Conservation (phyloP, 92 coral and sea anemone species). For the Pocillopora grandis region DNA sequence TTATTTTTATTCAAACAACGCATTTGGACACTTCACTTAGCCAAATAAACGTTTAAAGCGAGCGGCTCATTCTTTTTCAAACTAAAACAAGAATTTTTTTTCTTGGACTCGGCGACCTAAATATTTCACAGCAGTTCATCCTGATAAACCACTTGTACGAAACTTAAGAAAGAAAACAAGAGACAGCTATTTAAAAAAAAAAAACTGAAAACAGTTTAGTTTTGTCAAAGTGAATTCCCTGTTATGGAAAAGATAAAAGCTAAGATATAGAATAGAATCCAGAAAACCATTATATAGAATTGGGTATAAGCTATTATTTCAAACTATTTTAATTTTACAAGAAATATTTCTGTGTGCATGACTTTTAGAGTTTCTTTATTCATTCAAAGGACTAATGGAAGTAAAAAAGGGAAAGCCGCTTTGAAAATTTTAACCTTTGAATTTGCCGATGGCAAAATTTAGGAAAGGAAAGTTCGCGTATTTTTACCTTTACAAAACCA, state of each 20-base stretch:
- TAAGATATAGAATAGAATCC: background rate
- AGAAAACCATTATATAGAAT: background rate
- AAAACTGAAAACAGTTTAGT: background rate
- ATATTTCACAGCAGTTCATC: background rate
- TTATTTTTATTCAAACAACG: conserved; percentile 28
- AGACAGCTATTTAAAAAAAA: background rate
- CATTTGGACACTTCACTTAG: background rate
- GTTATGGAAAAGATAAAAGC: conserved; percentile 19
- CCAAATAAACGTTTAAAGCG: background rate
- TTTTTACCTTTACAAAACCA: conserved; percentile 13
- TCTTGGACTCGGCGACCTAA: background rate
- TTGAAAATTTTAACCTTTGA: background rate
- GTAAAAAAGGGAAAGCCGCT: conserved; percentile 3
- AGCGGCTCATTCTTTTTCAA: conserved; percentile 1
- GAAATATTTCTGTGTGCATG: conserved; percentile 15
- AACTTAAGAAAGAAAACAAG: background rate
- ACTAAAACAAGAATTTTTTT: background rate
- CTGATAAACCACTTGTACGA: background rate
- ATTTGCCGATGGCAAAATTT: conserved; percentile 36
- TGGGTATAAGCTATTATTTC: background rate
- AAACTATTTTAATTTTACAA: background rate
- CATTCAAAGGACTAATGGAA: conserved; percentile 11
- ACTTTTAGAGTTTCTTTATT: conserved; percentile 19
- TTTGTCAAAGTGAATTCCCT: background rate
- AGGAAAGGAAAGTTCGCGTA: background rate